Base-by-base conservation (phyloP, 2,888 invertebrate species). In the Rhagophthalmus giganteus region DNA sequence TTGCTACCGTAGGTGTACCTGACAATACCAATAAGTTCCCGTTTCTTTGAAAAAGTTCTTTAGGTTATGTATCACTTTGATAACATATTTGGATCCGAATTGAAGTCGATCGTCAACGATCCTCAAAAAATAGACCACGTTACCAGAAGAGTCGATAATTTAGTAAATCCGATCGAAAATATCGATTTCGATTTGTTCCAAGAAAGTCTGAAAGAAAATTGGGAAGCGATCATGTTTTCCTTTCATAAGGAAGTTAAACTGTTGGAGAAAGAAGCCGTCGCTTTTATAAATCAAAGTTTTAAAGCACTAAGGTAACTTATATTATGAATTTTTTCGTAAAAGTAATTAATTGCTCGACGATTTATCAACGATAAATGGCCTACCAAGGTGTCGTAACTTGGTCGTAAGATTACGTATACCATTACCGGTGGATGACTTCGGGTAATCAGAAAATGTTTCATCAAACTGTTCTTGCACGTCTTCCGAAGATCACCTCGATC, bases 51-150 rank as follows among this genome's bases (percentile, higher is more conserved):
- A n/a, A n/a, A n/a, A n/a, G n/a, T n/a, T n/a, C n/a, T 63, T 1
- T 67, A 87, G 86, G 85, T 90, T 0, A 79, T 93, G 2, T 84
- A 90, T 65, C 90, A 94, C 67, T 94, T 94, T 68, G 87, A 90
- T 71, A 91, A 92, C 60, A 88, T 95, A 51, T 94, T 95, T 70
- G 93, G 94, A 0, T 80, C 85, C 1, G 90, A 94, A 64, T 74
- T 95, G 1, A 91, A 92, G 67, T 86, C 91, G 0, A 88, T 94
- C 20, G 88, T 94, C 24, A 87, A 85, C 54, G 92, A 94, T 69
- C 91, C 93, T 0, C 85, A 88, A 6, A 86, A 89, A 64, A 90
- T 95, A 34, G 93, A 94, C 66, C 85, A 86, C 55, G 87, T 94
- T 2, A 80, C 91, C 10, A 86, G 88, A 56, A 83, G 89, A 50